Evolutionary conservation across 1,140 invertebrate genomes (phyloP), one percentile per base, ranked within the genome.

Genomic region (Lepidostoma basale): DNA sequence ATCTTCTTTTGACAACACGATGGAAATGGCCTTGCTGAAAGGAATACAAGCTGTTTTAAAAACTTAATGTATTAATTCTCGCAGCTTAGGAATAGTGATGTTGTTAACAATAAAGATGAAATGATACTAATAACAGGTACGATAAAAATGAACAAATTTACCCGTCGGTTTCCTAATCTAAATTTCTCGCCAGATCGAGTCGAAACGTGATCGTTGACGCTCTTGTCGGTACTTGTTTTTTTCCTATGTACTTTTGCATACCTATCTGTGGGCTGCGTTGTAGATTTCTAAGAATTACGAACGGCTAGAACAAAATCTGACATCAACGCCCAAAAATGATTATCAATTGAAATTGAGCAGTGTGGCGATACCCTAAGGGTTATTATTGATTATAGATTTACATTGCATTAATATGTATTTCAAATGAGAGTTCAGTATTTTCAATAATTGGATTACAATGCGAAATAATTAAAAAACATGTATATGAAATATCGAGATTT

Each of bases 91-190:
- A 9, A 25, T 4, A 33, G n/a, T n/a, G n/a, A n/a, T n/a, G n/a
- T n/a, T n/a, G n/a, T n/a, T n/a, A 22, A n/a, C 3, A 6, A 26
- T 26, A 30, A 30, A 58, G 5, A 10, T 30, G 16, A 33, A 30
- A 8, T 58, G 22, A 28, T 14, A 20, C 28, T 23, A 4, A 10
- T 25, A 10, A 14, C 0, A 8, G 58, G 8, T 2, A 26, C 39
- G 18, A 20, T n/a, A n/a, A n/a, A n/a, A n/a, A 9, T 45, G 25
- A 45, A 28, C 33, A 30, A 36, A 64, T 14, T 64, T 64, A 64
- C 49, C 63, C 63, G 49, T 56, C 20, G 18, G 36, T 63, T 63
- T 63, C 45, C 62, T 54, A 65, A 54, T 52, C 47, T 52, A 65
- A 33, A 26, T 23, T 40, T 64, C 6, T 52, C 28, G 36, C 63